Base-by-base conservation (phyloP, 2,113 vertebrate genomes). In the Empidonax alnorum region DNA sequence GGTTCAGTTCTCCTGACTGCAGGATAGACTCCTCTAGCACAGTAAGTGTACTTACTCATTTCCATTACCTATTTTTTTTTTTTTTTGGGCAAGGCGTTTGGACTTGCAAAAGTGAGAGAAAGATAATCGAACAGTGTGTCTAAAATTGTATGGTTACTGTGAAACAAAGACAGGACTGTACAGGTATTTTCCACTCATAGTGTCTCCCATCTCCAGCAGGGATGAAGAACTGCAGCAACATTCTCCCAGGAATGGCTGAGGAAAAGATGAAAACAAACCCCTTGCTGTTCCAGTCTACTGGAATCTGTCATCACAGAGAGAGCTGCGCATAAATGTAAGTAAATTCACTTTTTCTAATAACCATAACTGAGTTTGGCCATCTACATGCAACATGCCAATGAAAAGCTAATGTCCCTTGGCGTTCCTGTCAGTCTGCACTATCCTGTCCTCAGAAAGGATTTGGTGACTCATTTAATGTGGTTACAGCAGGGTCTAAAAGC, bases 401-500 rank as follows among this genome's bases (percentile, higher is more conserved):
- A 82, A 93, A 91, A 85, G 53, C 37, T 79, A 58, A 44, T 63
- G 65, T 52, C 55, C 71, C 67, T 88, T 71, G 69, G 42, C 55
- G 69, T 84, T 93, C 89, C 84, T 80, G 42, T 69, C 53, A 61
- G 62, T 59, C 63, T 94, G 78, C 55, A 91, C 71, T 93, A 89
- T 82, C 58, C 56, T 67, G 49, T 82, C 89, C 89, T 96, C 79
- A 85, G 91, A 91, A 53, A 47, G 71, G 87, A 95, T 96, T 96
- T 90, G 82, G 63, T 95, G 90, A 91, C 63, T 94, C 93, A 94
- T 78, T 93, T 92, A 83, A 80, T 77, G 67, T 83, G 71, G 90
- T 91, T 93, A 88, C 76, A 89, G 74, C 63, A 39, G 85, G 82
- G 91, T 87, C 78, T 88, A 84, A 91, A 86, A 95, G 84, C 63